Evolutionary conservation across 2,797 vertebrate genomes (phyloP), one percentile per base, ranked within the genome.

Genomic region (Paramormyrops hopkinsi): DNA sequence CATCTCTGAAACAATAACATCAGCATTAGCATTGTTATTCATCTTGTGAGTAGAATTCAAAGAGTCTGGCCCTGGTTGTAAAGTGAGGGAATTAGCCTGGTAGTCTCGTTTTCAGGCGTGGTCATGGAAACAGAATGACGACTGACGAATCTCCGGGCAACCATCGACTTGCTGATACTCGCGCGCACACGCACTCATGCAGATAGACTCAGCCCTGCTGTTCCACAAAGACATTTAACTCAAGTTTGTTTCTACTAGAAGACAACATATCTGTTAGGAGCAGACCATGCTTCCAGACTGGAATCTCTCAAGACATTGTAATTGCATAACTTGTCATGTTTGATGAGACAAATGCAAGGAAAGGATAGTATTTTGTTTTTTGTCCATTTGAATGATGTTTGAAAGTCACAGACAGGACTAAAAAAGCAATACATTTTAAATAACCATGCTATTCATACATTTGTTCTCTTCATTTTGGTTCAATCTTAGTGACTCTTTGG

Each of bases 291-390:
- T 86, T 56, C 62, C 25, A 48, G 48, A 84, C 50, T 41, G 25
- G 19, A 22, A 14, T 7, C 19, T 51, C 41, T 88, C 53, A 82
- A 46, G 9, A 11, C 53, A n/a, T 25, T 59, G 51, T 86, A 53
- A 86, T 82, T 87, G 85, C 83, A 88, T 89, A 84, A 91, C 86
- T 54, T 88, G 44, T 83, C 86, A 25, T 17, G 29, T 87, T 22
- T 17, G 12, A 73, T 59, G 25, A 83, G 89, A 44, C 84, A 46
- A 86, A 86, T 89, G 46, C 84, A 48, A 62, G 69, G 53, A 33
- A 37, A 17, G n/a, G 53, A 37, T 85, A 85, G 33, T 51, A 46
- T 83, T 46, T 22, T 83, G 19, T 9, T 7, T 48, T 84, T 50
- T 84, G 79, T 50, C 82, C 19, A 50, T 84, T 84, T 48, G 41